A percentile compares a stretch with the other conserved stretches of the same genome.
Evolutionary conservation across 2,888 invertebrate species (phyloP).

Genomic region (Clunio marinus): DNA sequence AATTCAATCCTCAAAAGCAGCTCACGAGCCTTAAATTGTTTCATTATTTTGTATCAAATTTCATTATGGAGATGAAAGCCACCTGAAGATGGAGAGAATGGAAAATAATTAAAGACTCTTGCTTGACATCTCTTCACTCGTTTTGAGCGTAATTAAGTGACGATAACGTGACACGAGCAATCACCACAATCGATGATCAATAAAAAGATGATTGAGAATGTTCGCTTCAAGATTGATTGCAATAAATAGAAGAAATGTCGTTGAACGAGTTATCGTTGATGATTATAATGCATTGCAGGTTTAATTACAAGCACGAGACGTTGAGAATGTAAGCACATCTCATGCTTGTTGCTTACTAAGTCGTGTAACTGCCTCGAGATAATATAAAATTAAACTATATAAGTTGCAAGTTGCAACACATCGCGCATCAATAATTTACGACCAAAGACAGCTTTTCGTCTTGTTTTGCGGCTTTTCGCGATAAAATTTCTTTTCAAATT

Average conservation of each 20-base stretch:
- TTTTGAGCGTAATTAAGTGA: too few species aligned
- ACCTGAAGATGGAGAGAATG: too few species aligned
- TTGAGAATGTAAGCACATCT: background rate
- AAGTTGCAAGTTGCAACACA: background rate
- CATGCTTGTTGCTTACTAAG: too few species aligned
- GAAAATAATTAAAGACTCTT: too few species aligned
- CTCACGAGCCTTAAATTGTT: background rate
- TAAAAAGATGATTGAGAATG: too few species aligned
- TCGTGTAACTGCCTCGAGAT: too few species aligned
- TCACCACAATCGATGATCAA: too few species aligned
- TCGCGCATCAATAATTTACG: background rate
- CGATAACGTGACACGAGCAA: too few species aligned
- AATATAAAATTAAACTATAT: too few species aligned
- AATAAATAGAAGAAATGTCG: background rate
- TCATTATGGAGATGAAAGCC: background rate
- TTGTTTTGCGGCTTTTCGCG: background rate
- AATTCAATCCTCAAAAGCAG: background rate
- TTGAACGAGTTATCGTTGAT: background rate
- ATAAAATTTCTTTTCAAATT: background rate
- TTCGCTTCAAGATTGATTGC: too few species aligned
- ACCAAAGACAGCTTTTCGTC: background rate
- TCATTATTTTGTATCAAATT: background rate
- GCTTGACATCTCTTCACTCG: too few species aligned
- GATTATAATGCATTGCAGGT: too few species aligned
- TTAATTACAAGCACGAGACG: slow-evolving; percentile 16